Evolutionary conservation across 2,113 vertebrate genomes (phyloP).

Genomic region (Passer domesticus): DNA sequence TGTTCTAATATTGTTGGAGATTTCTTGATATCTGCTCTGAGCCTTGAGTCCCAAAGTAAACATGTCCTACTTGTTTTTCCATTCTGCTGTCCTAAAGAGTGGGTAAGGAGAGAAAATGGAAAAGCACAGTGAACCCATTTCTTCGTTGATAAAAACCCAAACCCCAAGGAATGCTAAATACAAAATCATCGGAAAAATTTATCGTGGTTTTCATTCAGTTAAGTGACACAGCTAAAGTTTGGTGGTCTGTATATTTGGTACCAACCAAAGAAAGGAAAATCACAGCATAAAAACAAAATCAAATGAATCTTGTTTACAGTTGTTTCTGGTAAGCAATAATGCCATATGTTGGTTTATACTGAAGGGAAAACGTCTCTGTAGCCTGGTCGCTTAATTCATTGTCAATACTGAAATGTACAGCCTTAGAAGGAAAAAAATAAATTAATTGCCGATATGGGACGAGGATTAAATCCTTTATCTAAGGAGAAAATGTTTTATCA

Average conservation of each 20-base stretch:
- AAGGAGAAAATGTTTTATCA: neutral
- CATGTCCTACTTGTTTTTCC: slow-evolving; percentile 59
- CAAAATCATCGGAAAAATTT: neutral
- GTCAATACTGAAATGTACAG: neutral
- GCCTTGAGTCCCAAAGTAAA: slow-evolving; percentile 71
- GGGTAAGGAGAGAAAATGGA: neutral
- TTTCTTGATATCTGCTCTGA: slow-evolving; percentile 74
- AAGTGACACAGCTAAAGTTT: neutral
- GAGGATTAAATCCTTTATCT: neutral
- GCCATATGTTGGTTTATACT: neutral
- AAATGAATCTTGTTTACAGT: neutral
- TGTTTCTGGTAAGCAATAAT: neutral
- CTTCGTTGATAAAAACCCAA: neutral
- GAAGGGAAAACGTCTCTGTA: neutral
- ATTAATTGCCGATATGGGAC: neutral
- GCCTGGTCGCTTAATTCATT: neutral
- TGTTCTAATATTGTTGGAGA: slow-evolving; percentile 35
- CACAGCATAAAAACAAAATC: neutral
- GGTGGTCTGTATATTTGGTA: neutral
- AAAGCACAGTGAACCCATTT: neutral
- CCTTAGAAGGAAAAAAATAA: neutral
- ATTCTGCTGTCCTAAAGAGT: slow-evolving; percentile 34
- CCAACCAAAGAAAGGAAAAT: slow-evolving; percentile 6
- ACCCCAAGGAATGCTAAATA: neutral
- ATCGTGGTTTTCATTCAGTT: neutral